Percentiles rank a stretch among this genome's conserved stretches.
Conservation (phyloP, 2,888 invertebrate species). For the Phengaris arion region DNA sequence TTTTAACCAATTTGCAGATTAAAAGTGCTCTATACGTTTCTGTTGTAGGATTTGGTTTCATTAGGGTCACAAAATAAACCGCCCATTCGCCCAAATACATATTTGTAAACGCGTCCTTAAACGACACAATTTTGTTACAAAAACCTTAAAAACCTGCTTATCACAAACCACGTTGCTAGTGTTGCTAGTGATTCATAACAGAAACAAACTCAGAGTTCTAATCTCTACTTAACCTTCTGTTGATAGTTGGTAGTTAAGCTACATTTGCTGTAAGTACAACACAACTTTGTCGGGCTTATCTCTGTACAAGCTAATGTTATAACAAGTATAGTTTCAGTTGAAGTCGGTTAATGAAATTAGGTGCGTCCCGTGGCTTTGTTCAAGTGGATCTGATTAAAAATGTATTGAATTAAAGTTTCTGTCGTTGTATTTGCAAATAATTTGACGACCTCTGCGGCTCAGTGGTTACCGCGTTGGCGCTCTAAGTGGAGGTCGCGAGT, state of each 20-base stretch:
- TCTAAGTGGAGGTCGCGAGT: too few relatives aligned
- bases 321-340: neutral
- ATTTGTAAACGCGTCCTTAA: too few relatives aligned
- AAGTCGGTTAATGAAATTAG: conserved; percentile 6
- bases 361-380: neutral
- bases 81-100: too few relatives aligned
- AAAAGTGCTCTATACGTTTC: too few relatives aligned
- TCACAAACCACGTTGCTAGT: neutral
- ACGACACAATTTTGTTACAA: too few relatives aligned
- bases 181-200: neutral
- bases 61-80: too few relatives aligned
- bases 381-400: neutral
- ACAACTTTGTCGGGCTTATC: conserved; percentile 9
- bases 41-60: too few relatives aligned
- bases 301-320: neutral
- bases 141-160: neutral
- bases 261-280: conserved; percentile 6
- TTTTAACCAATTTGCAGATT: too few relatives aligned
- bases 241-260: conserved; percentile 19
- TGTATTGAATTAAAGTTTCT: neutral
- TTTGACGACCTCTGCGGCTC: too few relatives aligned
- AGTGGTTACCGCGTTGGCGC: too few relatives aligned
- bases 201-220: neutral
- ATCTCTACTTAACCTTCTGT: conserved; percentile 17
- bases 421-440: neutral